Evolutionary conservation across 2,113 vertebrate genomes (phyloP).

Genomic region (Platichthys flesus): DNA sequence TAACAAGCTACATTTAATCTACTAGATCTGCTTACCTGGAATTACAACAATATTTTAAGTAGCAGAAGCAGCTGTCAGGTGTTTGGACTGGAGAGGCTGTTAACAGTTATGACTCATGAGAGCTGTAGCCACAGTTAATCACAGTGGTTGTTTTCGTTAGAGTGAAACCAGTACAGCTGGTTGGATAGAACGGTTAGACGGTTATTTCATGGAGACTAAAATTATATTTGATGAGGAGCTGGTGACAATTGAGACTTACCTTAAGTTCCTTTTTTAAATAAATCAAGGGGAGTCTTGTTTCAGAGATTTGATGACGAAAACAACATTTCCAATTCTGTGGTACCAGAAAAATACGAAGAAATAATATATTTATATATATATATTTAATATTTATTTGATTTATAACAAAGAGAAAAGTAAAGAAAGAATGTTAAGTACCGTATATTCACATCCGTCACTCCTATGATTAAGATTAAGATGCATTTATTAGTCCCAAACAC

Average conservation of each 20-base stretch:
- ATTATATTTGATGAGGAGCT: not conserved
- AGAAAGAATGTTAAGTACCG: not conserved
- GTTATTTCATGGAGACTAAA: not conserved
- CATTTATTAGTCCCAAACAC: too few relatives aligned
- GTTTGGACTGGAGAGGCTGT: conserved; percentile 13
- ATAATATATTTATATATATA: too few relatives aligned
- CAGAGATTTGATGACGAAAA: too few relatives aligned
- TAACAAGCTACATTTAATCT: not conserved
- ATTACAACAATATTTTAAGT: conserved; percentile 3
- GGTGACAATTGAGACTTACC: too few relatives aligned
- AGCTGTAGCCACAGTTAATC: not conserved
- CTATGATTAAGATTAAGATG: too few relatives aligned
- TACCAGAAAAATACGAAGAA: too few relatives aligned
- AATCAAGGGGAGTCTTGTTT: too few relatives aligned
- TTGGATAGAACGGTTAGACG: not conserved
- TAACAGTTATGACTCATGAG: not conserved
- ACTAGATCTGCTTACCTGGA: conserved; percentile 10
- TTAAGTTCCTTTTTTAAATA: too few relatives aligned
- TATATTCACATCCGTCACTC: not conserved
- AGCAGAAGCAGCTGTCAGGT: conserved; percentile 20
- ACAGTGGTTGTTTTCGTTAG: not conserved
- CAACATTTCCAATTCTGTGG: too few relatives aligned
- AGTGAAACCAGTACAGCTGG: not conserved
- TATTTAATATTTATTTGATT: too few relatives aligned
- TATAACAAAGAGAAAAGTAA: too few relatives aligned